These are phyloP conservation scores for Drosophila paramelanica DNA, from an alignment of 2,888 invertebrate genomes.

Conservation along the genomic window DNA sequence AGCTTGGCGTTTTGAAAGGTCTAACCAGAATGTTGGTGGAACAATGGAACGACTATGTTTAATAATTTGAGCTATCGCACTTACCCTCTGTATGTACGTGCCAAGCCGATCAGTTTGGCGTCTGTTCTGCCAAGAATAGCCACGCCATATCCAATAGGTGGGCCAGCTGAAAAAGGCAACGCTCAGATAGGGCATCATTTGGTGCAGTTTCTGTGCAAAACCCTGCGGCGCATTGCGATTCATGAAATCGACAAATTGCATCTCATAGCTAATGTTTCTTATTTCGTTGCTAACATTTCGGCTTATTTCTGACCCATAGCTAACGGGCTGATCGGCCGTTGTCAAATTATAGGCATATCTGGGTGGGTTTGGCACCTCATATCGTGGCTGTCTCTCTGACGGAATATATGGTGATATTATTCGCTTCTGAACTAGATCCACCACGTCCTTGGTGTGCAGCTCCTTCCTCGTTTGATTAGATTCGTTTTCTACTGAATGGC, in stretches of 20 bases:
- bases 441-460: conserved; percentile 18
- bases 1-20: conserved; percentile 76
- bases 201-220: conserved; percentile 56
- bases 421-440: conserved; percentile 40
- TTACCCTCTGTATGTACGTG: conserved; percentile 68
- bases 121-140: conserved; percentile 63
- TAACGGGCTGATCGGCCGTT: conserved; percentile 22
- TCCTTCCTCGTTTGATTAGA: conserved; percentile 11
- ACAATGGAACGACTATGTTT: not conserved
- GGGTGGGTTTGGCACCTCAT: not conserved
- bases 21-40: conserved; percentile 28
- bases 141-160: conserved; percentile 69
- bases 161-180: conserved; percentile 73
- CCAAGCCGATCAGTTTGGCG: conserved; percentile 44
- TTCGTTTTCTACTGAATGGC: not conserved
- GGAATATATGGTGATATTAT: not conserved
- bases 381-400: not conserved
- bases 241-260: conserved; percentile 64
- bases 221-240: conserved; percentile 63
- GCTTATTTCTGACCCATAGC: not conserved
- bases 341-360: conserved; percentile 4
- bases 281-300: not conserved
- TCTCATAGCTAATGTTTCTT: conserved; percentile 37
- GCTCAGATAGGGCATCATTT: conserved; percentile 60
- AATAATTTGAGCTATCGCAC: not conserved